Base-by-base conservation (phyloP, 2,888 invertebrate species). In the Frankliniella fusca region DNA sequence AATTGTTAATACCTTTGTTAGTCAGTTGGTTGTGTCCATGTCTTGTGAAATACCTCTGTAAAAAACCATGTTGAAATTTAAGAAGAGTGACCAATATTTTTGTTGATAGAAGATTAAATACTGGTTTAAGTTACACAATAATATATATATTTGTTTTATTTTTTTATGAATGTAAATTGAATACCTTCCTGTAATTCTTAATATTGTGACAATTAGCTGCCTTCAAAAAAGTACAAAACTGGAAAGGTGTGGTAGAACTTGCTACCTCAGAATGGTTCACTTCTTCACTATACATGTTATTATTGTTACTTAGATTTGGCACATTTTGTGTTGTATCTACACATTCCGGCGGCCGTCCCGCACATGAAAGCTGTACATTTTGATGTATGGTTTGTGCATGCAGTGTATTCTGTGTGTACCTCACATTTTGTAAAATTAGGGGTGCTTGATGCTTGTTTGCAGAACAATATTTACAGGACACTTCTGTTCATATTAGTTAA, bases 151-250 rank as follows among this genome's bases (percentile, higher is more conserved):
- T 76, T 76, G 70, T 76, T 76, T 76, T 76, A 76, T 76, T 76
- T 76, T 76, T 76, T 76, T 76, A 76, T 76, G 70, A 76, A 76
- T 76, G 27, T 76, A 76, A 76, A 76, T 76, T 23, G 70, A 76
- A 76, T 76, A 76, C 70, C 70, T 76, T 76, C 70, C 70, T 81
- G 81, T 80, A 76, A 81, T 81, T 81, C 70, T 70, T 48, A 15
- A 79, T 54, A 80, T 79, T 48, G 50, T 87, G 87, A 87, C 87
- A 88, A 88, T 88, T 86, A 88, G 88, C 88, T 88, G 88, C 88
- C 88, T 89, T 88, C 88, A 88, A 87, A 88, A 88, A 88, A 89
- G 88, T 88, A 88, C 88, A 88, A 89, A 88, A 83, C 84, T 83
- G 70, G 70, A 27, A 76, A 76, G 70, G 70, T 27, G 18, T 76